Base-by-base conservation (phyloP, 2,888 invertebrate genomes). In the Hyposoter dolosus region DNA sequence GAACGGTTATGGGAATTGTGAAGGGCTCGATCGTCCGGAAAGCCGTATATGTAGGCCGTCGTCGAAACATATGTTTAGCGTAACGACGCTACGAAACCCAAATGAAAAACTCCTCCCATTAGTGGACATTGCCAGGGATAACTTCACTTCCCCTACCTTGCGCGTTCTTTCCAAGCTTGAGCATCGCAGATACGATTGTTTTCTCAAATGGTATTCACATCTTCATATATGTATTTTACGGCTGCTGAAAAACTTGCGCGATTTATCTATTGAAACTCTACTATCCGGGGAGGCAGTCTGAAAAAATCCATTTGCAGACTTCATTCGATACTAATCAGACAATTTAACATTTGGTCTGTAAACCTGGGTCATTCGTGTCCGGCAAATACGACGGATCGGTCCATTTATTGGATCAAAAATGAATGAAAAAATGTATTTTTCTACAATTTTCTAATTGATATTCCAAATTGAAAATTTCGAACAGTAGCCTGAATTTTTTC, bases 51-150 rank as follows among this genome's bases (percentile, higher is more conserved):
- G 78, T 83, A 66, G 72, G 50, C 77, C 77, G 65, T 83, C 56
- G 83, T 83, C 56, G 83, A 63, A 79, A 83, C 83, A 83, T 83
- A 47, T 83, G 83, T 83, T 83, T 83, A 74, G 78, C 72, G 78
- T 71, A 50, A 71, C 71, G 71, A 71, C 47, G 47, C 71, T n/a
- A 71, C 71, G 50, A 71, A 23, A 77, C 40, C 77, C 79, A 68
- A 65, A 65, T 60, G 68, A 75, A 56, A 43, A 45, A 77, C 71
- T 81, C 81, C 76, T 77, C 71, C 45, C 76, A 63, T 56, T 79
- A 77, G 80, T 65, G 75, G 53, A 77, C 35, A 80, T 71, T 40
- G 45, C 23, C 45, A 5, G 43, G 45, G 28, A 43, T 68, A 35
- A 74, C 28, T 71, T 32, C 7, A 45, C 45, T 23, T 28, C 32